Conservation (phyloP, 2,888 invertebrate genomes). For the Brenthis daphne region DNA sequence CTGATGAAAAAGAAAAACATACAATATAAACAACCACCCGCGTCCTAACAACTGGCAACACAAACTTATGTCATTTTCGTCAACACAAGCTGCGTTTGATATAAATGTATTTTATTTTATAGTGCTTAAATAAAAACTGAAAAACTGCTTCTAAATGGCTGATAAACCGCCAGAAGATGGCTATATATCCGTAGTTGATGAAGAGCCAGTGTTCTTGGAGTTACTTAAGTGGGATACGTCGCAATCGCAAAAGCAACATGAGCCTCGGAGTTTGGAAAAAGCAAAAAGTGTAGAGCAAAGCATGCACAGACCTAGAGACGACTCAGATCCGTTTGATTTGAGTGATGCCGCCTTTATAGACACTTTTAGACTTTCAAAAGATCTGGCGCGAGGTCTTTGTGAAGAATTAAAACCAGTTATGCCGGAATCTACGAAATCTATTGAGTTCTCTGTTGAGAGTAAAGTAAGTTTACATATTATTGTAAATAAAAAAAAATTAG, state of each 20-base stretch:
- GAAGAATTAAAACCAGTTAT: constrained; percentile 71
- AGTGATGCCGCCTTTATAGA: constrained; percentile 67
- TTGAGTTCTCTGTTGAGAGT: constrained; percentile 71
- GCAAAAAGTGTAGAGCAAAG: constrained; percentile 68
- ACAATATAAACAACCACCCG: too few relatives aligned
- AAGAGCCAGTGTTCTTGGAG: constrained; percentile 74
- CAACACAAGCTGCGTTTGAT: constrained; percentile 49
- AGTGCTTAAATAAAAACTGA: constrained; percentile 49
- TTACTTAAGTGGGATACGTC: constrained; percentile 74
- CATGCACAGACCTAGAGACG: constrained; percentile 55
- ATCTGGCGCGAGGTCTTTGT: constrained; percentile 63
- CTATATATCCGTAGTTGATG: constrained; percentile 75
- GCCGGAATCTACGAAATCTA: constrained; percentile 71
- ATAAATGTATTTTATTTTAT: constrained; percentile 49
- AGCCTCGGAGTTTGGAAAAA: constrained; percentile 59
- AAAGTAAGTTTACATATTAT: constrained; percentile 53
- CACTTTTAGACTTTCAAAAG: constrained; percentile 66
- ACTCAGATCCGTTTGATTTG: constrained; percentile 69
- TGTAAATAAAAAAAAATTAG: background rate
- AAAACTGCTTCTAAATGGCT: constrained; percentile 61
- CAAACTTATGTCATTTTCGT: constrained; percentile 37
- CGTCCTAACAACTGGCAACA: constrained; percentile 33
- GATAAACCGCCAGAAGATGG: constrained; percentile 75
- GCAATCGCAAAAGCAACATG: constrained; percentile 55
- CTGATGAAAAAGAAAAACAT: too few relatives aligned